Evolutionary conservation across 1,140 invertebrate species (phyloP), one percentile per base, ranked within the genome.

Genomic region (Panagrolaimus sp.): DNA sequence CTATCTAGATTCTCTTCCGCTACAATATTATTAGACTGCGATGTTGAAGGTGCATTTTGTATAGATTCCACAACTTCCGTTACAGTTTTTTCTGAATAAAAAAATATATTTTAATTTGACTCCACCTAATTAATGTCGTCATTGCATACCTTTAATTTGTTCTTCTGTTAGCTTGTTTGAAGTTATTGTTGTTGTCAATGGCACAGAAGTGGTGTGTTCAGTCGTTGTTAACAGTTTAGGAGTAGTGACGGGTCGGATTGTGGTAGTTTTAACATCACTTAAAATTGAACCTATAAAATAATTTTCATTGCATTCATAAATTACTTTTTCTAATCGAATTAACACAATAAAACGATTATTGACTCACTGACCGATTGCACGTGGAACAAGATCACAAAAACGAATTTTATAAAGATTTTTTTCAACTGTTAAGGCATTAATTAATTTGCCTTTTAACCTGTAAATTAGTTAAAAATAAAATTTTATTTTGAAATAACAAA

Each of bases 361-460:
- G 51, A 57, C 27, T 23, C 4, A 63, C 51, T 44, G 25, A 76
- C 74, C 76, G 46, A 72, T 67, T n/a, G 70, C 69, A 51, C 74
- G 38, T 13, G 77, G 74, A 25, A 63, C 48, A 14, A 76, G 67
- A 66, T 79, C 77, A 51, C 74, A 76, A 46, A 76, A 76, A 9
- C 77, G 63, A 44, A 76, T 77, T 44, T 45, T 51, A n/a, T 79
- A 67, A n/a, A 66, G 57, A 61, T 76, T 27, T 45, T 62, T 67
- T 42, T 78, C 67, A n/a, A 76, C 64, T 2, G 67, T 38, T 20
- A 76, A 27, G 13, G 66, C 71, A 61, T 76, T 76, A 43, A 76
- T 78, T n/a, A 76, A 61, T 66, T 72, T 78, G n/a, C 62, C 76
- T 31, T 75, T 46, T 38, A 66, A 57, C 48, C 76, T 78, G 9